Conservation (phyloP, 2,797 vertebrate genomes). For the Xiphophorus birchmanni region DNA sequence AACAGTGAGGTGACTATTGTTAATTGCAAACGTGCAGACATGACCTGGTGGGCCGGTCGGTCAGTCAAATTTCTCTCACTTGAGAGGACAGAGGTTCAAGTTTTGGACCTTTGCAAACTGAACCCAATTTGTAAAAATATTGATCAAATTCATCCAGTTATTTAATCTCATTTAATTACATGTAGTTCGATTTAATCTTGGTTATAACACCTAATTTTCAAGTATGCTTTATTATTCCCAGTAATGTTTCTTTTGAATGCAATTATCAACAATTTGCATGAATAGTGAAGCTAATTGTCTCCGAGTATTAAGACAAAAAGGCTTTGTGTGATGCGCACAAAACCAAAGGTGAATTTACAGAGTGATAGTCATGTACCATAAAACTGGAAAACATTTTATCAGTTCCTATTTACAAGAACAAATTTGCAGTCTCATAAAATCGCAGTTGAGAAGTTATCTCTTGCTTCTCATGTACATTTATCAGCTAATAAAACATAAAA, state of each 20-base stretch:
- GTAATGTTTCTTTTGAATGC: background rate
- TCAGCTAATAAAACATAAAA: background rate
- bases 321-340: background rate
- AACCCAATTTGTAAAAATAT: background rate
- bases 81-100: too few species aligned
- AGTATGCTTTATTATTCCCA: background rate
- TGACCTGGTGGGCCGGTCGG: too few species aligned
- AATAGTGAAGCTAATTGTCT: background rate
- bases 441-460: background rate
- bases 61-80: too few species aligned
- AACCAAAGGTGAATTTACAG: background rate
- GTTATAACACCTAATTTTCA: background rate
- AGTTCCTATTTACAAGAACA: background rate
- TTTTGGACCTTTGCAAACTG: background rate
- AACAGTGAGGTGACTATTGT: too few species aligned
- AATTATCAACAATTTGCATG: background rate
- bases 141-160: background rate
- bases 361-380: background rate
- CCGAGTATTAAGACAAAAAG: background rate
- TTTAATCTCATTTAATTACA: background rate
- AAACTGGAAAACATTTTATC: background rate
- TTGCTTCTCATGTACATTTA: background rate
- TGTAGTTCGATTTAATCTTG: background rate
- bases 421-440: background rate
- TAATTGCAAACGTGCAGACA: too few species aligned